These are phyloP conservation scores for Brachyalestes nurse DNA, from an alignment of 2,797 vertebrate species.

Conservation along the genomic window DNA sequence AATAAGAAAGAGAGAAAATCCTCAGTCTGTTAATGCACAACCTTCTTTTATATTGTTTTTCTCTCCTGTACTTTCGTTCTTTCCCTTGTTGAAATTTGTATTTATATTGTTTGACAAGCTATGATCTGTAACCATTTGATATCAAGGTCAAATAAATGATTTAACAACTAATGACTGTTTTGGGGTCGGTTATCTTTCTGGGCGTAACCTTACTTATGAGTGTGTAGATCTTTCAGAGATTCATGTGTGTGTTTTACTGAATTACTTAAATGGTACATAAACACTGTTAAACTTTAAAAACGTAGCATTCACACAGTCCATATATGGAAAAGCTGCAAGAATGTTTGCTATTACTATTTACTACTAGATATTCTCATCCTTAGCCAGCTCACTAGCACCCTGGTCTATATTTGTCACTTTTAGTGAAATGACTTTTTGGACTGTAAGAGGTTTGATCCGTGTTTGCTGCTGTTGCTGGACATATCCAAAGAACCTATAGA, in stretches of 20 bases:
- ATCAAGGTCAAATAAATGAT: constrained; percentile 45
- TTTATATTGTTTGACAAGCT: constrained; percentile 74
- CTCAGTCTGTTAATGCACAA: background rate
- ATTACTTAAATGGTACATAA: too few relatives aligned
- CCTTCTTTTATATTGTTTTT: constrained; percentile 59
- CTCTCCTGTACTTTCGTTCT: constrained; percentile 59
- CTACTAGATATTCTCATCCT: too few relatives aligned
- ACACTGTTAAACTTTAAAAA: too few relatives aligned
- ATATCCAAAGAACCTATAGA: too few relatives aligned
- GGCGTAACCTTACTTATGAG: background rate
- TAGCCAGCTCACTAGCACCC: too few relatives aligned
- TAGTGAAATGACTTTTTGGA: too few relatives aligned
- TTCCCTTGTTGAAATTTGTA: constrained; percentile 70
- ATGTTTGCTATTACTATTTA: too few relatives aligned
- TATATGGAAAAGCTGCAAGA: too few relatives aligned
- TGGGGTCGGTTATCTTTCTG: background rate
- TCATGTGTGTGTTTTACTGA: background rate
- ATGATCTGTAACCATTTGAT: constrained; percentile 61
- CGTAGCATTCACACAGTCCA: too few relatives aligned
- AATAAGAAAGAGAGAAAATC: background rate
- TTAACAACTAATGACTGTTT: constrained; percentile 12
- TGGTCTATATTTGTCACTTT: too few relatives aligned
- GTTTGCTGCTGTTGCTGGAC: too few relatives aligned
- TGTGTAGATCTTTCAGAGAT: background rate
- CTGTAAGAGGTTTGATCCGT: too few relatives aligned